Base-by-base conservation (phyloP, 2,888 invertebrate genomes). In the Dusona sp. region DNA sequence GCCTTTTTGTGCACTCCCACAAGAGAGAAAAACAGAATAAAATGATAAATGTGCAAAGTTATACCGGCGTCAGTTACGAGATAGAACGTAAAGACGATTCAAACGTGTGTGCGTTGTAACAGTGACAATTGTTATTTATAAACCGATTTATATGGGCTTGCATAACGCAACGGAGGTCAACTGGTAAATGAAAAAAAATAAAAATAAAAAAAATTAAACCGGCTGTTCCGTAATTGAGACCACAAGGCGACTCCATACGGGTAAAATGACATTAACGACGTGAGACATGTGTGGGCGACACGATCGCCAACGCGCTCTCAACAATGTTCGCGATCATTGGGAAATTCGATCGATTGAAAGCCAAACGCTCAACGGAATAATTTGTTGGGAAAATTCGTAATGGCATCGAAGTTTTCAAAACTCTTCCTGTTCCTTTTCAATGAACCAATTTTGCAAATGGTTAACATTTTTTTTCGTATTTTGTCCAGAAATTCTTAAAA, bases 71-170 rank as follows among this genome's bases (percentile, higher is more conserved):
- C 64, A 29, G 57, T 57, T 61, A 13, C 75, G 36, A 77, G 48
- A 51, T 25, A 70, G 72, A 61, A 22, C 36, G 16, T 19, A 25
- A 19, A 29, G 25, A 36, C 13, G 67, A 48, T 36, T 33, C 36
- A 70, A 64, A 64, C 16, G 25, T 72, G 68, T 70, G 51, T 19
- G 13, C n/a, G 29, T 13, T 38, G 33, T 33, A 36, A 45, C 36
- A 42, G 9, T 54, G 54, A 75, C 64, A 33, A 85, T 85, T 85
- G 73, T 74, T 82, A 79, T 82, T 82, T 79, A 79, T 70, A 70
- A 79, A 68, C 38, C 45, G 38, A 61, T 29, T 64, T 19, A 42
- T 29, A 57, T 25, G 57, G 36, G 48, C 48, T 67, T 67, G 36
- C 54, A 72, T 67, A 81, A 65, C 51, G 54, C 29, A 1, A 7